Percentiles rank a stretch among this genome's conserved stretches.
Evolutionary conservation across 2,888 invertebrate species (phyloP).

Genomic region (Neoitamus cyanurus): DNA sequence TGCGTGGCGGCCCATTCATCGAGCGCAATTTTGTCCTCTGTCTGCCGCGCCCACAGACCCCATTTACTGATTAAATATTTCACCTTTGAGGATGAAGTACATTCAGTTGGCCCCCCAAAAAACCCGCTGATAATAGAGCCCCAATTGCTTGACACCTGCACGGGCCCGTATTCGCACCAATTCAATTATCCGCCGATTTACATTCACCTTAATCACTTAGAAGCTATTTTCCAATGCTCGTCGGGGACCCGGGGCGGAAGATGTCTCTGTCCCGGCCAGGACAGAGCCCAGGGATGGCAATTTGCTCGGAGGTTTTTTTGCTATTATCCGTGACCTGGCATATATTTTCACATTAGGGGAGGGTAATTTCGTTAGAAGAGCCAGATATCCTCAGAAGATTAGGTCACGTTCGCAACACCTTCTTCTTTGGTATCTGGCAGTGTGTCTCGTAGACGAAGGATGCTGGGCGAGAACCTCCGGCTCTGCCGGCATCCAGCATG

Average conservation of each 20-base stretch:
- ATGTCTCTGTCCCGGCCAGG: neutral
- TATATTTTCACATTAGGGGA: conserved; percentile 51
- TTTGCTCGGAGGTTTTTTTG: conserved; percentile 49
- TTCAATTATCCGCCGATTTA: conserved; percentile 43
- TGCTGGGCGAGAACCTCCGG: neutral
- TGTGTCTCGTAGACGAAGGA: neutral
- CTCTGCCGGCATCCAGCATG: neutral
- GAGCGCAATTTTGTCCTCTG: neutral
- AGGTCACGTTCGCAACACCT: conserved; percentile 49
- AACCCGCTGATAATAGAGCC: neutral
- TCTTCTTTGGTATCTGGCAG: neutral
- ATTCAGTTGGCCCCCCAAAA: neutral
- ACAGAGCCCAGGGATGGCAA: conserved; percentile 34
- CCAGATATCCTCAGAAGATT: conserved; percentile 46
- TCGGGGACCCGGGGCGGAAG: neutral
- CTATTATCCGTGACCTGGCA: conserved; percentile 52
- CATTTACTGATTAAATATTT: neutral
- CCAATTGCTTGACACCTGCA: neutral
- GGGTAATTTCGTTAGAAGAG: conserved; percentile 49
- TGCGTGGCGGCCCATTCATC: neutral
- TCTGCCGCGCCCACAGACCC: neutral
- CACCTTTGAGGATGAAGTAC: neutral
- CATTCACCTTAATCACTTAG: conserved; percentile 39
- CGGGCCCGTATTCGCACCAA: neutral
- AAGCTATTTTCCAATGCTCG: neutral